Conservation (phyloP, 2,797 vertebrate species). For the Vultur gryphus region DNA sequence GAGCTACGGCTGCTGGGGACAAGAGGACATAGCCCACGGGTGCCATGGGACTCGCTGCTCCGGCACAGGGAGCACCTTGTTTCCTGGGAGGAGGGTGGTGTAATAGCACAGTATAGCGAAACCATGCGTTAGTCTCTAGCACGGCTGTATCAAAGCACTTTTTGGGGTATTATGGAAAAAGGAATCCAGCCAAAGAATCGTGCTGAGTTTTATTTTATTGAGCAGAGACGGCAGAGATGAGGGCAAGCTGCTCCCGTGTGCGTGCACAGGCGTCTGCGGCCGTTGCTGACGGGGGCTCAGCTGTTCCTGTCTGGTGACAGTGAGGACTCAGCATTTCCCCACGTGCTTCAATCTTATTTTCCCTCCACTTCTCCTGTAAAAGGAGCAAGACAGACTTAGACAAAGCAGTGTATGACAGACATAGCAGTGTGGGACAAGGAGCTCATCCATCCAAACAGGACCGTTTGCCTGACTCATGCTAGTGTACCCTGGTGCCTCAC, state of each 20-base stretch:
- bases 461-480: not conserved
- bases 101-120: not conserved
- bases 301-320: not conserved
- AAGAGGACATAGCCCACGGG: not conserved
- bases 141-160: not conserved
- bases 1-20: not conserved
- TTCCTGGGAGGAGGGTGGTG: not conserved
- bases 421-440: not conserved
- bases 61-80: not conserved
- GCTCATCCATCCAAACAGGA: not conserved
- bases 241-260: not conserved
- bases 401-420: not conserved
- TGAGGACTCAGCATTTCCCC: constrained; percentile 70
- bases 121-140: not conserved
- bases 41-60: not conserved
- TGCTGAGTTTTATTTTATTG: constrained; percentile 57
- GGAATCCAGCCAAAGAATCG: not conserved
- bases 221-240: not conserved
- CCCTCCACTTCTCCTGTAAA: constrained; percentile 67
- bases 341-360: constrained; percentile 67
- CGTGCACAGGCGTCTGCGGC: fast-evolving
- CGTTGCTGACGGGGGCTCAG: fast-evolving
- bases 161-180: not conserved
- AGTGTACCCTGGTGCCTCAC: not conserved
- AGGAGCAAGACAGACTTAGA: not conserved